Evolutionary conservation across 1,140 invertebrate species (phyloP).

Genomic region (Tetragnatha versicolor): DNA sequence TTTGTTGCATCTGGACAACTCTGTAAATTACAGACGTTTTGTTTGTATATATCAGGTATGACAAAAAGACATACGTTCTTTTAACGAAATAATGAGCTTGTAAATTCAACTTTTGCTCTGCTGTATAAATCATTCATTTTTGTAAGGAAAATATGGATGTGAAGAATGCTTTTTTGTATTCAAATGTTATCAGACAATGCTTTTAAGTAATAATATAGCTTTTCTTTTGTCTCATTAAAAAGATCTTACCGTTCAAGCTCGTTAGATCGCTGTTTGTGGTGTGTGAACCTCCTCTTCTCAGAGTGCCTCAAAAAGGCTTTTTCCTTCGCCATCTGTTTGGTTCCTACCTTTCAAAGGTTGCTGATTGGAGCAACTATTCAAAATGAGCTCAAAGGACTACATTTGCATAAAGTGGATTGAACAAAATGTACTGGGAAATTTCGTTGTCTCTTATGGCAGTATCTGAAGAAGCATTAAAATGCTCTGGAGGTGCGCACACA

Average conservation of each 20-base stretch:
- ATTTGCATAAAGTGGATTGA: too few relatives aligned
- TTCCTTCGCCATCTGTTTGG: too few relatives aligned
- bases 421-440: too few relatives aligned
- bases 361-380: too few relatives aligned
- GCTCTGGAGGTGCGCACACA: too few relatives aligned
- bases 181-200: neutral
- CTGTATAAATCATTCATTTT: constrained; percentile 34
- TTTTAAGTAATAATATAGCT: neutral
- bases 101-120: constrained; percentile 34
- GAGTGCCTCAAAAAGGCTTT: too few relatives aligned
- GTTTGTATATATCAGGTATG: constrained; percentile 22
- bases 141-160: constrained; percentile 43
- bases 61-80: neutral
- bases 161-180: constrained; percentile 32
- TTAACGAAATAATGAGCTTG: constrained; percentile 53
- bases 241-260: constrained; percentile 37
- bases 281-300: neutral
- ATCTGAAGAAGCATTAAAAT: too few relatives aligned
- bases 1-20: too few relatives aligned
- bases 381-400: too few relatives aligned
- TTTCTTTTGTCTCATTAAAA: constrained; percentile 15
- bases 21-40: constrained; percentile 5
- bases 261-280: constrained; percentile 44
- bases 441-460: too few relatives aligned
- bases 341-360: too few relatives aligned